Evolutionary conservation across 1,140 invertebrate genomes (phyloP).

Genomic region (Charaxes varanes): DNA sequence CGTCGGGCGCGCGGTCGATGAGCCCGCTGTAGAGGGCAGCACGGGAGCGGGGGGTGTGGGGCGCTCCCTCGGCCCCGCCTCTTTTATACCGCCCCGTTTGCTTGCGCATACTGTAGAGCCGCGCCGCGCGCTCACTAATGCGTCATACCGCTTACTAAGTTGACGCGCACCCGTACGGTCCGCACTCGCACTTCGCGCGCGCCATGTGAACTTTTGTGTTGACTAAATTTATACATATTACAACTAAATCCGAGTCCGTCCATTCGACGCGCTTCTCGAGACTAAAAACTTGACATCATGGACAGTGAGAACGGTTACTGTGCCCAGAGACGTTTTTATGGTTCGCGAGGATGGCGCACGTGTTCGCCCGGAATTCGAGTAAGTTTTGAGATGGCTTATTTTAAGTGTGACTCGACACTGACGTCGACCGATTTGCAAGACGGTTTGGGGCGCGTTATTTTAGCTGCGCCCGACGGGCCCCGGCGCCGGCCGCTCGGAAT

Average conservation of each 20-base stretch:
- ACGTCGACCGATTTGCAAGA: constrained; percentile 30
- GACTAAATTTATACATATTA: constrained; percentile 22
- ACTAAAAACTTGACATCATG: constrained; percentile 24
- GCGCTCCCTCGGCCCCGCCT: constrained; percentile 31
- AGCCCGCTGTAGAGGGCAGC: constrained; percentile 66
- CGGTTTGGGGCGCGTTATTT: constrained; percentile 53
- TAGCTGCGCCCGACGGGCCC: constrained; percentile 42
- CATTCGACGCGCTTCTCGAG: constrained; percentile 1
- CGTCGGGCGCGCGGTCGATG: constrained; percentile 65
- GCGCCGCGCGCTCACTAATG: constrained; percentile 70
- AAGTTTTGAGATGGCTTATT: constrained; percentile 60
- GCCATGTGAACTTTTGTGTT: constrained; percentile 68
- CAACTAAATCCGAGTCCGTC: constrained; percentile 4
- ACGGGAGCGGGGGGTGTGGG: constrained; percentile 44
- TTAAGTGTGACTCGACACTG: constrained; percentile 51
- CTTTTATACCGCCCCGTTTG: constrained; percentile 38
- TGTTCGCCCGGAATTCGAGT: constrained; percentile 50
- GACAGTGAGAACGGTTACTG: constrained; percentile 51
- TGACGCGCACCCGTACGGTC: constrained; percentile 39
- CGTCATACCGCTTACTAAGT: constrained; percentile 56
- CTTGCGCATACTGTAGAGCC: constrained; percentile 54
- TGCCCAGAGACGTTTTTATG: constrained; percentile 37
- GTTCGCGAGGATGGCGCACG: constrained; percentile 50
- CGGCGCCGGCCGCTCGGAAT: constrained; percentile 57
- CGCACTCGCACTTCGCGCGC: constrained; percentile 44